These are phyloP conservation scores for Garra rufa DNA, from an alignment of 2,113 vertebrate species.

Conservation along the genomic window DNA sequence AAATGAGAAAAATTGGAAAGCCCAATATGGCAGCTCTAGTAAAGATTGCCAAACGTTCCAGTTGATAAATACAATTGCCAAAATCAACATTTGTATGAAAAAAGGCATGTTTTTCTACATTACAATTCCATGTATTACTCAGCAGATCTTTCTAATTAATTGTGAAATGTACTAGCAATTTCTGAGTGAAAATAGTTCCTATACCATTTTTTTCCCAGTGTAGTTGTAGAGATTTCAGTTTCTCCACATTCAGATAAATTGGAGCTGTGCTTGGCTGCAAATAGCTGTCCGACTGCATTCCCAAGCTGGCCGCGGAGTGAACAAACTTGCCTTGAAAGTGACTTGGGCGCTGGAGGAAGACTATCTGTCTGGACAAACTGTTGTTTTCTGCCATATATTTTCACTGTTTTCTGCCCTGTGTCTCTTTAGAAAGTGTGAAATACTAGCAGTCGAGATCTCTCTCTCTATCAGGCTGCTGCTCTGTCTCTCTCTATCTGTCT, in stretches of 20 bases:
- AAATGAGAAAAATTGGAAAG: too few relatives aligned
- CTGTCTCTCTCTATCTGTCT: neutral
- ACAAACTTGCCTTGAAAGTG: neutral
- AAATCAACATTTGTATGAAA: too few relatives aligned
- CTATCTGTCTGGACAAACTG: neutral
- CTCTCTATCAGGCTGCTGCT: neutral
- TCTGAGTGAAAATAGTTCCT: neutral
- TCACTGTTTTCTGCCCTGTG: neutral
- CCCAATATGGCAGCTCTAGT: too few relatives aligned
- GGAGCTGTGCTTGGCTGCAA: neutral
- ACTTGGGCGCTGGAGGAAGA: neutral
- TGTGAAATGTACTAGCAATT: neutral
- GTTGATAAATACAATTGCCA: too few relatives aligned
- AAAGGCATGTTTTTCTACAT: too few relatives aligned
- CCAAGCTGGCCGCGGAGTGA: neutral
- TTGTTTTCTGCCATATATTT: constrained; percentile 6
- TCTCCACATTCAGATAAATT: neutral
- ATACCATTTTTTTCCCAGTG: neutral
- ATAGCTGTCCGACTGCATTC: neutral
- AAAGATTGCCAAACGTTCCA: too few relatives aligned
- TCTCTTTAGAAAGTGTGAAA: neutral
- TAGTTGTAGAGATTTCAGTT: neutral
- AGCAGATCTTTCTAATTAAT: neutral
- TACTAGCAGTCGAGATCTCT: neutral
- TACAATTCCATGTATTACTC: too few relatives aligned